Conservation (phyloP, 2,113 vertebrate species). For the Taurulus bubalis region DNA sequence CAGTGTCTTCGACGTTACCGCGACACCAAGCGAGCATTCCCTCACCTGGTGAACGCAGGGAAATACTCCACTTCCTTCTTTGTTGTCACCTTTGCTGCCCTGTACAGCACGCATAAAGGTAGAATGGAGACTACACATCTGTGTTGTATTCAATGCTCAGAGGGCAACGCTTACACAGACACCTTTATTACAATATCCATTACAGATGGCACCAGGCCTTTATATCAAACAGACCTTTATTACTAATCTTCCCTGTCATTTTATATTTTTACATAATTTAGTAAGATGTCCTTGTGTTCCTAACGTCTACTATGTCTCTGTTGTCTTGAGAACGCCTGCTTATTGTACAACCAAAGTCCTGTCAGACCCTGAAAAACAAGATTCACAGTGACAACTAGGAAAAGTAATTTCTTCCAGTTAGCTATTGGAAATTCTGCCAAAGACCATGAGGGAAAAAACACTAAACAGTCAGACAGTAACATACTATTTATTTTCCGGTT, state of each 20-base stretch:
- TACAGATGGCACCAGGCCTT: background rate
- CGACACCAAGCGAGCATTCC: constrained; percentile 96
- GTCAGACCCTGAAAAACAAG: background rate
- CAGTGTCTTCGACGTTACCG: constrained; percentile 98
- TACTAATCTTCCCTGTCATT: background rate
- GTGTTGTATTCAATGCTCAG: background rate
- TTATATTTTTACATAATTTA: background rate
- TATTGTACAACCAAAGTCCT: background rate
- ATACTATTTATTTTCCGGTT: no score
- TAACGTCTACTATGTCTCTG: background rate
- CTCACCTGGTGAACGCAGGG: constrained; percentile 96
- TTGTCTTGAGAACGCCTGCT: background rate
- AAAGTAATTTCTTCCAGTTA: background rate
- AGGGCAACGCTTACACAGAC: background rate
- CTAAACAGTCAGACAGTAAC: no score
- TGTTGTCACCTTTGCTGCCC: constrained; percentile 94
- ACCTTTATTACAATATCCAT: background rate
- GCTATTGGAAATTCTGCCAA: background rate
- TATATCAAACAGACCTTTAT: background rate
- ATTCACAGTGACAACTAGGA: background rate
- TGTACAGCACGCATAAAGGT: constrained; percentile 96
- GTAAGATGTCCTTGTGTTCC: background rate
- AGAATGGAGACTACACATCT: constrained; percentile 36
- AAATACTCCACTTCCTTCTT: constrained; percentile 99
- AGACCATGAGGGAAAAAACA: background rate